Evolutionary conservation across 2,113 vertebrate genomes (phyloP), one percentile per base, ranked within the genome.

Genomic region (Nerophis ophidion): DNA sequence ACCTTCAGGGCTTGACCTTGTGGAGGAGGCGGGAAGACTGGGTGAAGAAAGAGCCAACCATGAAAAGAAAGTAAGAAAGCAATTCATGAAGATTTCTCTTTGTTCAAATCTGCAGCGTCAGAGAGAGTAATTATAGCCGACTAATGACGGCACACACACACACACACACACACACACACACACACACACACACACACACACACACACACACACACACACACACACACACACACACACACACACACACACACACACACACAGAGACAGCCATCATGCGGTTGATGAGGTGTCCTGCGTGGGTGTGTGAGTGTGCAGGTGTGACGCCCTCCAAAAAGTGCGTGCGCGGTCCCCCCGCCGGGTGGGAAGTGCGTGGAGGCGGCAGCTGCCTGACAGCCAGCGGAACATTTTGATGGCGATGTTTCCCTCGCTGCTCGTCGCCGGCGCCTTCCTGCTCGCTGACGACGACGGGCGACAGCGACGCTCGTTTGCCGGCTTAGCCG

Each of bases 341-440:
- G 1, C 11, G n/a, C n/a, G n/a, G n/a, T n/a, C 11, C 40, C 40
- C 49, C 7, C 17, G 40, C 81, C 75, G 79, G 77, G 83, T 79
- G 77, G 76, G 70, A 80, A 66, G 66, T 68, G 68, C 35, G 11
- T 44, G 58, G 64, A 72, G 76, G 79, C 80, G 77, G 50, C 61
- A 67, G 48, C 71, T 83, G 82, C 83, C 81, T 85, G 81, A 81
- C 83, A 81, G 83, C 82, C 80, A 82, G 70, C 70, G 57, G 75
- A 81, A 69, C 63, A 46, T 65, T 72, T 63, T 79, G 71, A 83
- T 65, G 63, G 46, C 45, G 70, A 65, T 76, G 75, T 79, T 59
- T 19, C 48, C 5, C 48, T 11, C 9, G 17, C 15, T 26, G 6
- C n/a, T 11, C 26, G 40, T 44, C 15, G 40, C 12, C 15, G 7